Evolutionary conservation across 2,113 vertebrate species (phyloP), one percentile per base, ranked within the genome.

Genomic region (Pollimyrus isidori): DNA sequence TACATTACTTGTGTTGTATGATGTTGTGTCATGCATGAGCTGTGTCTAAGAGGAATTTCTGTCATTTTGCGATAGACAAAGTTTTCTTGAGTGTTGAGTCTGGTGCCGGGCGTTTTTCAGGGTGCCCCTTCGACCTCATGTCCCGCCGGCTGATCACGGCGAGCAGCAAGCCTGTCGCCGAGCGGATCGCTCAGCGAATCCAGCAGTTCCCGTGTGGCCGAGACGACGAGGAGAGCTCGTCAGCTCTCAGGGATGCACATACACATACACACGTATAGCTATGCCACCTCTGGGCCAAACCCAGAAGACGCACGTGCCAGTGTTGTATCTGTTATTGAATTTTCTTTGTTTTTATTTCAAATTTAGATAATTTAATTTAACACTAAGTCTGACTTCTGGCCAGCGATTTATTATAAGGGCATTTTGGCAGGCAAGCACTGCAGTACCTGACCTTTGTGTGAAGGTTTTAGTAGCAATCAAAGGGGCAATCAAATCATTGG

Each of bases 41-140:
- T 1, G 3, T 30, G 10, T 10, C n/a, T 69, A 62, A 62, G 62
- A 30, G 62, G 62, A 26, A 65, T 26, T 26, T 65, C 62, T 11
- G n/a, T 69, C 13, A 4, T 30, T 69, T 69, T 13, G 62, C 13
- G 30, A 26, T 69, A 69, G 62, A 69, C n/a, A 69, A 30, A 30
- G 62, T 65, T 65, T 62, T 62, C 23, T 62, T 65, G n/a, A 26
- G n/a, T 26, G 10, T 69, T 69, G n/a, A 69, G 11, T n/a, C 17
- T 69, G 87, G 39, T 69, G 45, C 19, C 4, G 10, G 13, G 3
- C 45, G 56, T 92, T 94, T 92, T 49, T 19, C 93, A 99, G 98
- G 98, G 87, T 97, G 96, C n/a, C 95, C 97, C 0, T 99, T 99
- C 92, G 98, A 99, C 93, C 93, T 99, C 95, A 99, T 99, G 98